Base-by-base conservation (phyloP, 1,140 invertebrate species). In the Papilio polytes region DNA sequence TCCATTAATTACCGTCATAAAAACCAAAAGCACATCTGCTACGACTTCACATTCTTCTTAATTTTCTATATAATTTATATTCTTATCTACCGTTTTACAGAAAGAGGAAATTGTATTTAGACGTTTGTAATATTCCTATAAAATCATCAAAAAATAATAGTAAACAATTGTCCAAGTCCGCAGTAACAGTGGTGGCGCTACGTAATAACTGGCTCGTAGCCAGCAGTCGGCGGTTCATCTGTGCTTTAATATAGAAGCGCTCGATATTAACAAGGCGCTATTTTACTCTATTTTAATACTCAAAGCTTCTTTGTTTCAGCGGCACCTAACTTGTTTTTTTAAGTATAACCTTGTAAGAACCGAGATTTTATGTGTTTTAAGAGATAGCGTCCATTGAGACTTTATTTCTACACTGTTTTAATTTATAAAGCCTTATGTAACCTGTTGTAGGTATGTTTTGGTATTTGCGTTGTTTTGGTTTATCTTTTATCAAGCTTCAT, bases 221-320 rank as follows among this genome's bases (percentile, higher is more conserved):
- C 92, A 92, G 86, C 81, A 74, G 73, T 80, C 80, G 78, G 41
- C 80, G 31, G 84, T 89, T 87, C 85, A 86, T 88, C 87, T 81
- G 85, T 87, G 84, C 83, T 91, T 90, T 90, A 91, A 92, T 90
- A 91, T 89, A 91, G 88, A 87, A 87, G 78, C 74, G 84, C 82
- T 78, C 82, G 84, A 83, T 84, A 90, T 90, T 90, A 92, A 92
- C 85, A 87, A 89, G 85, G 84, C 84, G 80, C 80, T 89, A 89
- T 89, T 84, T 89, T 86, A 85, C 87, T 88, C 85, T 91, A 92
- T 91, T 91, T 91, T 82, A 85, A 89, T 81, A 59, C 82, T 89
- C 84, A 88, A 87, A 89, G 89, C 84, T 82, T 84, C 88, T 88
- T 94, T 92, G 91, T 92, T 86, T 87, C 81, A 83, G 81, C 81